These are phyloP conservation scores for Neelides sp. DNA, from an alignment of 1,140 invertebrate species.

Conservation along the genomic window DNA sequence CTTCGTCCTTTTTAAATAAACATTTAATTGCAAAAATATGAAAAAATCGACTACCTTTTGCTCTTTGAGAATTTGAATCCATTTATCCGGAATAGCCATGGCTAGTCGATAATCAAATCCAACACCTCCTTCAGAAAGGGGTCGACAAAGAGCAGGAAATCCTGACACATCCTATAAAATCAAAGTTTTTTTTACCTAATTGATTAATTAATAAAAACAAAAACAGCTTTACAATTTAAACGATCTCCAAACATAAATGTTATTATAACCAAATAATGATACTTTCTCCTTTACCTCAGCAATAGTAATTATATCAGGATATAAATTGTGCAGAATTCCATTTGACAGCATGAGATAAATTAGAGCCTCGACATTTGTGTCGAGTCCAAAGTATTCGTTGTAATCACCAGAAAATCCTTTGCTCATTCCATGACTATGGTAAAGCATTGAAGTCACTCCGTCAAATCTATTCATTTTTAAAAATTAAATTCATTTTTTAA, in stretches of 20 bases:
- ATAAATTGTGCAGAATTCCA: constrained; percentile 70
- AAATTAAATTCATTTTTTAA: neutral
- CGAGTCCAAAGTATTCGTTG: constrained; percentile 93
- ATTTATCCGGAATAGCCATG: constrained; percentile 98
- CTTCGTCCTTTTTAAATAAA: constrained; percentile 58
- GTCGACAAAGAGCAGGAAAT: constrained; percentile 92
- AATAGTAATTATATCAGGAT: constrained; percentile 77
- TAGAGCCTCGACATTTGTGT: constrained; percentile 90
- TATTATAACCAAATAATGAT: neutral
- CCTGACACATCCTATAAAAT: constrained; percentile 79
- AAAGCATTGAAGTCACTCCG: constrained; percentile 98
- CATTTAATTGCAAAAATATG: neutral
- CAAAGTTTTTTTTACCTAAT: constrained; percentile 6
- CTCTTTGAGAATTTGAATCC: constrained; percentile 88
- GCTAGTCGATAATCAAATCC: constrained; percentile 96
- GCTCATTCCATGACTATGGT: constrained; percentile 87
- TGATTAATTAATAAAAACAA: neutral
- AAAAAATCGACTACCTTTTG: constrained; percentile 18
- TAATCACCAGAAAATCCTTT: constrained; percentile 89
- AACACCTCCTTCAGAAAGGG: constrained; percentile 77
- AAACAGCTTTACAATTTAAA: neutral
- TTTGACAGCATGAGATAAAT: constrained; percentile 95
- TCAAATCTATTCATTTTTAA: constrained; percentile 58
- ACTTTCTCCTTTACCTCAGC: constrained; percentile 59
- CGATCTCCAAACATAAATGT: neutral